A percentile compares a stretch with the other conserved stretches of the same genome.
Conservation (phyloP, 1,140 invertebrate species). For the Macrosteles quadrilineatus region DNA sequence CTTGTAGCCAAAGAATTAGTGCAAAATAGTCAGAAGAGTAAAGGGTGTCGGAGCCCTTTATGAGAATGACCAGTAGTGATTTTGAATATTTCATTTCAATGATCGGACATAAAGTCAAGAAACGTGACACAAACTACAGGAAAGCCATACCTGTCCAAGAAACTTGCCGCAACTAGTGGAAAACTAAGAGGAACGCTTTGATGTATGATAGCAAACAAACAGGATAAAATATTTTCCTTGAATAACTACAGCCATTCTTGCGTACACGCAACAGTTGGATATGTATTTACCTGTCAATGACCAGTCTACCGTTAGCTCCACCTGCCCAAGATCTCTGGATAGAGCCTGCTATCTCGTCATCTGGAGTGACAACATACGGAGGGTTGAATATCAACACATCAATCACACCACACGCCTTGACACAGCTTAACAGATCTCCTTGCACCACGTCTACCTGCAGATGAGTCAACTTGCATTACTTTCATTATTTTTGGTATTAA, state of each 20-base stretch:
- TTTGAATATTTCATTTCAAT: too few species aligned
- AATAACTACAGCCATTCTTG: background rate
- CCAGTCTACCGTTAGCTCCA: constrained; percentile 71
- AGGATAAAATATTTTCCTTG: background rate
- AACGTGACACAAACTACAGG: too few species aligned
- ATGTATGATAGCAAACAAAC: background rate
- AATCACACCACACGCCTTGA: constrained; percentile 54
- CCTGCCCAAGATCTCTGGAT: constrained; percentile 83
- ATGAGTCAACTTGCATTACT: too few species aligned
- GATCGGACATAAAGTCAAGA: too few species aligned
- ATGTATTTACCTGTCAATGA: constrained; percentile 63
- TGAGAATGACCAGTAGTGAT: too few species aligned
- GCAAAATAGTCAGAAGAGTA: too few species aligned
- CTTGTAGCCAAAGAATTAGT: too few species aligned
- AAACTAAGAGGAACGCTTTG: constrained; percentile 46
- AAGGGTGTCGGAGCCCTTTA: too few species aligned
- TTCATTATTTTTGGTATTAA: too few species aligned
- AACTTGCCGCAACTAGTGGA: too few species aligned
- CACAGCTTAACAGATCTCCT: constrained; percentile 64
- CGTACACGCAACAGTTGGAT: too few species aligned
- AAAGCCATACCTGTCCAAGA: too few species aligned
- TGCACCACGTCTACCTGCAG: constrained; percentile 61
- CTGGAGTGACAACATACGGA: constrained; percentile 91
- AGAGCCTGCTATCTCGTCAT: constrained; percentile 62
- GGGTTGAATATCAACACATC: constrained; percentile 97